Conservation (phyloP, 2,113 vertebrate species). For the Panthera tigris region DNA sequence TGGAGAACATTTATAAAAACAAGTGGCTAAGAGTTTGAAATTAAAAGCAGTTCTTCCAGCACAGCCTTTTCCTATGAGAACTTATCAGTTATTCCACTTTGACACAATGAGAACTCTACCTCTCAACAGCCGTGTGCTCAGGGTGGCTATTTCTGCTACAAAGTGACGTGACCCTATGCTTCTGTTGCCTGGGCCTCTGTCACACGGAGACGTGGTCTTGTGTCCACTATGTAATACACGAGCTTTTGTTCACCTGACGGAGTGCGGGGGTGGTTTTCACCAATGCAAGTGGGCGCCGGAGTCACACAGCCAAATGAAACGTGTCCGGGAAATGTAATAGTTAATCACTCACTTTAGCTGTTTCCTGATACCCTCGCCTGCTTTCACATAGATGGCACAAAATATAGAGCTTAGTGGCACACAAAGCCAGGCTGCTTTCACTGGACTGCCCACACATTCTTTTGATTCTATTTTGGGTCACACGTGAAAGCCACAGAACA, state of each 20-base stretch:
- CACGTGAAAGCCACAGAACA: neutral
- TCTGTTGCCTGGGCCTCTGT: neutral
- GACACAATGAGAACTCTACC: neutral
- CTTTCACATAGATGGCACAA: neutral
- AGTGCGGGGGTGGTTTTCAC: neutral
- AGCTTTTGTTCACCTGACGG: neutral
- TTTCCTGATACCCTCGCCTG: neutral
- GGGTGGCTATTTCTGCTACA: neutral
- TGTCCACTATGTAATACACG: neutral
- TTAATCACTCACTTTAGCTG: neutral
- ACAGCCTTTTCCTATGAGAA: neutral
- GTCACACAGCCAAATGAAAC: neutral
- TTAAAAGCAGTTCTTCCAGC: neutral
- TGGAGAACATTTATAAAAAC: neutral
- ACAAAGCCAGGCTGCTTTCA: neutral
- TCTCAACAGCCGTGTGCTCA: neutral
- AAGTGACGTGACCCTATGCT: neutral
- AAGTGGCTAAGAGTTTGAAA: neutral
- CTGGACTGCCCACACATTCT: neutral
- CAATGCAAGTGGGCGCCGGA: neutral
- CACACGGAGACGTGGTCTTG: neutral
- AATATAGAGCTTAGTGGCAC: neutral
- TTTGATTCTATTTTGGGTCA: neutral
- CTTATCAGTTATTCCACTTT: neutral
- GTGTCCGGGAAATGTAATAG: neutral